A percentile compares a stretch with the other conserved stretches of the same genome.
Conservation (phyloP, 2,888 invertebrate genomes). For the Nesidiocoris tenuis region DNA sequence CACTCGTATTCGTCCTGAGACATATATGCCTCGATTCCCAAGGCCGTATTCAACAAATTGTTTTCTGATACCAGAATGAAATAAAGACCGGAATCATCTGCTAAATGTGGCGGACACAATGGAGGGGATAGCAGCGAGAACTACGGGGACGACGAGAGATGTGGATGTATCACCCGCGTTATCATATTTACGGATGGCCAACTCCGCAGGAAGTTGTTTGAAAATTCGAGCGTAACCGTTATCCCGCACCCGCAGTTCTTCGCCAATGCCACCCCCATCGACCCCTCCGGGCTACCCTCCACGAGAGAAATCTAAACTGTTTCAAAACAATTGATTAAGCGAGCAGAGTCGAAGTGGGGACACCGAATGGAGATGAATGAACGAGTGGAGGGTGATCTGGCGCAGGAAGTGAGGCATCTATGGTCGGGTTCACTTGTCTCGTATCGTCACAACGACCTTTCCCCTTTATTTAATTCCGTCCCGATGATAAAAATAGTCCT, state of each 20-base stretch:
- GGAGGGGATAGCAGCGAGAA: background rate
- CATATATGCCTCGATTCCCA: no score
- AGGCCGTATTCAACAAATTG: background rate
- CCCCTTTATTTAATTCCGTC: no score
- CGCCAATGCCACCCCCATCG: background rate
- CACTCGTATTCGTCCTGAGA: no score
- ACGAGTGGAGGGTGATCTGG: background rate
- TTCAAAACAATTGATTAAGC: background rate
- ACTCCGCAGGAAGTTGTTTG: slow-evolving; percentile 10
- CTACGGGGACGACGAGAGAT: background rate
- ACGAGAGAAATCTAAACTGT: background rate
- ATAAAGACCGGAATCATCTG: background rate
- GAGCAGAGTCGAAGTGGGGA: no score
- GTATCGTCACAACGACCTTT: no score
- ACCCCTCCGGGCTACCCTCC: background rate
- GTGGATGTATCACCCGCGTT: slow-evolving; percentile 5
- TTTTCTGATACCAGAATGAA: background rate
- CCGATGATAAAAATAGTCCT: no score
- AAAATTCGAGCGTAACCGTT: background rate
- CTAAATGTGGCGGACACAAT: slow-evolving; percentile 7
- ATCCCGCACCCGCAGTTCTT: background rate
- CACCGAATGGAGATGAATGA: background rate
- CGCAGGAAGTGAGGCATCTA: background rate
- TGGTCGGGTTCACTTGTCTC: background rate
- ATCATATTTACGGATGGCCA: slow-evolving; percentile 15